Evolutionary conservation across 2,113 vertebrate species (phyloP), one percentile per base, ranked within the genome.

Genomic region (Lepisosteus osseus): DNA sequence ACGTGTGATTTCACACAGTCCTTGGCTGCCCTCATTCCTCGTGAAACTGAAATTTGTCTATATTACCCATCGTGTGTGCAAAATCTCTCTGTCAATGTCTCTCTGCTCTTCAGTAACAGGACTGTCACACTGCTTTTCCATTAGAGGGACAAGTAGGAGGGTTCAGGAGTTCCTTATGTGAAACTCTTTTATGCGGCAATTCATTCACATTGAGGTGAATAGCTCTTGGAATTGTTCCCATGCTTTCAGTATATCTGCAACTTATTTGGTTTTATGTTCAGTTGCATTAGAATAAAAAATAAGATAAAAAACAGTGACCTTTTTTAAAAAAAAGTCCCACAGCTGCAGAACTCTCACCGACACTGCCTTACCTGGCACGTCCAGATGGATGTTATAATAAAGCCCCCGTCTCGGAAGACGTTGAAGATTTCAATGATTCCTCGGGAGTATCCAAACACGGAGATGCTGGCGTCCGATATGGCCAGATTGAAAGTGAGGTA

Each of bases 381-480:
- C 92, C 90, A 93, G 84, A 94, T 86, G 3, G 94, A 93, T 0
- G 89, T 94, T 83, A 94, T 91, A 72, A 95, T 81, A 76, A 94
- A 94, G 6, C 90, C 91, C 7, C 93, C 85, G 61, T 95, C 94
- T 87, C 82, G 91, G 74, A 96, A 93, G 74, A 94, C 80, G 61
- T 93, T 92, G 78, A 95, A 96, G 78, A 94, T 93, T 86, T 95
- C 88, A 61, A 94, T 85, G 76, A 94, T 94, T 8, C 94, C 94
- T 54, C 91, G 77, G 9, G 93, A 96, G 77, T 94, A 97, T 61
- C 93, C 92, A 43, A 94, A 93, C 54, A 96, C 80, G 0, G 92
- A 94, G 75, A 95, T 88, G 67, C 93, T 92, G 74, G 92, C 94
- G 51, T 95, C 93, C 4, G 94, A 95, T 59, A 94, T 77, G 59